These are phyloP conservation scores for Sorex fumeus DNA, from an alignment of 2,113 vertebrate genomes.

Conservation along the genomic window DNA sequence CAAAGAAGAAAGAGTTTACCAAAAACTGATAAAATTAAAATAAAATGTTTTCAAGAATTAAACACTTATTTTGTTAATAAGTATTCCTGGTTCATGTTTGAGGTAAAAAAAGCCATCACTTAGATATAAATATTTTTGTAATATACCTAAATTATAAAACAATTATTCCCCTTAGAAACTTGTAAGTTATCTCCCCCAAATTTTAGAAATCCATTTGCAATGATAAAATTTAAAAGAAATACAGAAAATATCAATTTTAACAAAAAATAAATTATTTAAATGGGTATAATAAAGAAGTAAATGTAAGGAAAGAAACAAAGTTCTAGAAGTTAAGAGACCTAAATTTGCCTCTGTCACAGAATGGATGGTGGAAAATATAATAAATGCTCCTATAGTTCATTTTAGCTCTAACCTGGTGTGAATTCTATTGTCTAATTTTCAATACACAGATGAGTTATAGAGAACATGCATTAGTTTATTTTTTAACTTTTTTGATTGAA, in stretches of 20 bases:
- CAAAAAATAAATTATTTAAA: constrained; percentile 58
- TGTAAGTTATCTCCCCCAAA: background rate
- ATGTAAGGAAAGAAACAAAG: background rate
- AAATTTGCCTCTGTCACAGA: constrained; percentile 57
- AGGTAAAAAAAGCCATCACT: constrained; percentile 63
- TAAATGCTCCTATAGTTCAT: constrained; percentile 10
- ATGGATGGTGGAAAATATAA: constrained; percentile 41
- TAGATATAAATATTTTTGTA: constrained; percentile 53
- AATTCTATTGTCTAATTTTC: constrained; percentile 56
- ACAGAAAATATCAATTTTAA: constrained; percentile 49
- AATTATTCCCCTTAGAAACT: constrained; percentile 3
- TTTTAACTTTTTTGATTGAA: no score
- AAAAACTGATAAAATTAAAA: constrained; percentile 53
- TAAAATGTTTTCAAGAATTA: constrained; percentile 53
- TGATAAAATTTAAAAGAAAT: background rate
- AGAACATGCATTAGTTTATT: no score
- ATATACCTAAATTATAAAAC: constrained; percentile 38
- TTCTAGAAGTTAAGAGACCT: constrained; percentile 45
- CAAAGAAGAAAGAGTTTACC: constrained; percentile 51
- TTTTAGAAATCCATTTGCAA: constrained; percentile 49
- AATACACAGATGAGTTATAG: constrained; percentile 54
- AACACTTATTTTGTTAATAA: constrained; percentile 21
- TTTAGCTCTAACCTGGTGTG: constrained; percentile 64
- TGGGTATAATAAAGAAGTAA: background rate
- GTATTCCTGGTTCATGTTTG: constrained; percentile 38